These are phyloP conservation scores for Chymomyza amoena DNA, from an alignment of 2,888 invertebrate genomes.

Conservation along the genomic window DNA sequence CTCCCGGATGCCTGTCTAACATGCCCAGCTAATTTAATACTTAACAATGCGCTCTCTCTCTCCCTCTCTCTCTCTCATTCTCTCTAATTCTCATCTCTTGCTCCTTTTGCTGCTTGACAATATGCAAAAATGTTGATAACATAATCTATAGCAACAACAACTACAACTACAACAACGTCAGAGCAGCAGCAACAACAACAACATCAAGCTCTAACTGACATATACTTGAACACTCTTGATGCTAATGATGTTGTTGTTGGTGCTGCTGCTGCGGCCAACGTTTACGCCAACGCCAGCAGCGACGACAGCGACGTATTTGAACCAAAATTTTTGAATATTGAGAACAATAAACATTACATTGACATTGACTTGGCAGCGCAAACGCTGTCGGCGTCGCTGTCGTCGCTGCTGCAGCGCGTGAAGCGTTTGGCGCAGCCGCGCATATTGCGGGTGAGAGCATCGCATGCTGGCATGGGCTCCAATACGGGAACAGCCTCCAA, in stretches of 20 bases:
- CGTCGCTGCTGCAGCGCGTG: conserved; percentile 66
- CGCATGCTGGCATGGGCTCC: conserved; percentile 74
- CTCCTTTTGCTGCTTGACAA: neutral
- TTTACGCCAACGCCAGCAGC: conserved; percentile 28
- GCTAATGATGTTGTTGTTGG: neutral
- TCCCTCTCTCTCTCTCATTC: conserved; percentile 27
- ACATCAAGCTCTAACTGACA: neutral
- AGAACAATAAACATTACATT: conserved; percentile 4
- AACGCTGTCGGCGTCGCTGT: conserved; percentile 28
- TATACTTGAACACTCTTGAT: neutral
- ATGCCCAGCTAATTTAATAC: conserved; percentile 24
- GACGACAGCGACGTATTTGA: conserved; percentile 39
- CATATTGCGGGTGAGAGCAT: conserved; percentile 82
- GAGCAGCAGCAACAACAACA: conserved; percentile 25
- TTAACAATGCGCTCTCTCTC: conserved; percentile 31
- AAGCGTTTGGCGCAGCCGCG: conserved; percentile 80
- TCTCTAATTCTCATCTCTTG: neutral
- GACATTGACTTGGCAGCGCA: neutral
- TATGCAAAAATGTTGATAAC: conserved; percentile 15
- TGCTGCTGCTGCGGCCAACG: neutral
- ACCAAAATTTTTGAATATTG: conserved; percentile 36
- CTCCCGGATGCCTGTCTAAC: neutral
- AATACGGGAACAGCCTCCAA: conserved; percentile 74
- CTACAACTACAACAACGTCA: conserved; percentile 9
- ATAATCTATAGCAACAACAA: conserved; percentile 7